phyloP scores from a whole-genome alignment of 2,888 invertebrate genomes.

The Spilarctia lutea region DNA sequence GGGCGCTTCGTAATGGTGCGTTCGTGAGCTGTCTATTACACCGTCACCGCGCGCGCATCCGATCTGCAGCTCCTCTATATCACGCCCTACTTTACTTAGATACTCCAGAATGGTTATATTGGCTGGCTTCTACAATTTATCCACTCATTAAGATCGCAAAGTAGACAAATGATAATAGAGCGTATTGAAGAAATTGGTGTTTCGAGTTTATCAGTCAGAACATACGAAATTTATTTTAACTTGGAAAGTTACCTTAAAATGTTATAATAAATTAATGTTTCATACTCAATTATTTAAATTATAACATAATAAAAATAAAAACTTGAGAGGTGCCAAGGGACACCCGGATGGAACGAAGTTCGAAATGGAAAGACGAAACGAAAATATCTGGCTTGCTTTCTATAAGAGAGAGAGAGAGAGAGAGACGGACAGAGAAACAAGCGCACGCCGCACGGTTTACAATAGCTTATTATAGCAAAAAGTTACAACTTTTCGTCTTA shows the following conservation, averaged over 20 bases:
- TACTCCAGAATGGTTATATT: constrained; percentile 15
- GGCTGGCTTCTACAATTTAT: neutral
- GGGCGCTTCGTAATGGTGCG: constrained; percentile 60
- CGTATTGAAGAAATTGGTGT: neutral
- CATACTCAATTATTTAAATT: neutral
- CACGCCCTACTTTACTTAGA: constrained; percentile 43
- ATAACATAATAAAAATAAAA: neutral
- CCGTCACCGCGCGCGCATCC: constrained; percentile 70
- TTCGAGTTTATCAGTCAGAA: neutral
- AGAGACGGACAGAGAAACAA: too few relatives aligned
- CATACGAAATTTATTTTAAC: neutral
- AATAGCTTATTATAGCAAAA: too few relatives aligned
- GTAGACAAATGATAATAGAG: neutral
- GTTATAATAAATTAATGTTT: neutral
- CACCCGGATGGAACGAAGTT: too few relatives aligned
- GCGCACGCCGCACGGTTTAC: too few relatives aligned
- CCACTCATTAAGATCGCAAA: neutral
- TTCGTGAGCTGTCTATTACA: constrained; percentile 75
- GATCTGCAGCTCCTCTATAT: constrained; percentile 55
- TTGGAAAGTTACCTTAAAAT: neutral
- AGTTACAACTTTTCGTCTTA: too few relatives aligned
- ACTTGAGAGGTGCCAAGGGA: too few relatives aligned
- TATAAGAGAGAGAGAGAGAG: too few relatives aligned
- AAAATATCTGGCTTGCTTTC: too few relatives aligned
- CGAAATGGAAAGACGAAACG: too few relatives aligned